These are phyloP conservation scores for Pantherophis alleghaniensis DNA, from an alignment of 2,797 vertebrate species.

Conservation along the genomic window DNA sequence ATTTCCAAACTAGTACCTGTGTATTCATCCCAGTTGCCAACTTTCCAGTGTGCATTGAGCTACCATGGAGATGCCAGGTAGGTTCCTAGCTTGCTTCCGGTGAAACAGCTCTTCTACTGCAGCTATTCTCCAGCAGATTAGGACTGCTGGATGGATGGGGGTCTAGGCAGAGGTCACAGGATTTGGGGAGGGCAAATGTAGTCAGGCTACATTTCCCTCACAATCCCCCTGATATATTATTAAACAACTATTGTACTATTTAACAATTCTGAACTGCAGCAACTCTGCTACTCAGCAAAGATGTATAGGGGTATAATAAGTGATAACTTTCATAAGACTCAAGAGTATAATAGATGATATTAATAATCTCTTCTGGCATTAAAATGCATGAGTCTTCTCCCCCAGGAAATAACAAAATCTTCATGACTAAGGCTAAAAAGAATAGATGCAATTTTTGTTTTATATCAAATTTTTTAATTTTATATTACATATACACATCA, in stretches of 20 bases:
- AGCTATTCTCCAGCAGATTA: not conserved
- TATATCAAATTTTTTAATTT: too few relatives aligned
- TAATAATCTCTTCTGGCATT: not conserved
- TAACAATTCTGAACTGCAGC: not conserved
- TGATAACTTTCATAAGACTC: not conserved
- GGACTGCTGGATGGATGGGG: not conserved
- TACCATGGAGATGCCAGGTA: not conserved
- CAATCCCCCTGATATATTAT: not conserved
- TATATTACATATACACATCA: too few relatives aligned
- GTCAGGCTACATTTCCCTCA: not conserved
- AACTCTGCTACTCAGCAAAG: not conserved
- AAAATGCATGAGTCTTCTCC: not conserved
- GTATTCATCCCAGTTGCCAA: not conserved
- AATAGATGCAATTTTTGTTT: not conserved
- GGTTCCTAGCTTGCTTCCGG: not conserved
- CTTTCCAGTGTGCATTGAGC: not conserved
- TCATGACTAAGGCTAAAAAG: not conserved
- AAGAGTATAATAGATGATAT: not conserved
- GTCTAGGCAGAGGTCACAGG: not conserved
- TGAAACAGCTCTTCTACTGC: not conserved
- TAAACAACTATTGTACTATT: not conserved
- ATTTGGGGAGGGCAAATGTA: not conserved
- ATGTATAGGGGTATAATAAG: not conserved
- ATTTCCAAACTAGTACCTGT: not conserved
- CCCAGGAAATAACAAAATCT: not conserved